Evolutionary conservation across 1,140 invertebrate genomes (phyloP).

Genomic region (Drosophila oshimai): DNA sequence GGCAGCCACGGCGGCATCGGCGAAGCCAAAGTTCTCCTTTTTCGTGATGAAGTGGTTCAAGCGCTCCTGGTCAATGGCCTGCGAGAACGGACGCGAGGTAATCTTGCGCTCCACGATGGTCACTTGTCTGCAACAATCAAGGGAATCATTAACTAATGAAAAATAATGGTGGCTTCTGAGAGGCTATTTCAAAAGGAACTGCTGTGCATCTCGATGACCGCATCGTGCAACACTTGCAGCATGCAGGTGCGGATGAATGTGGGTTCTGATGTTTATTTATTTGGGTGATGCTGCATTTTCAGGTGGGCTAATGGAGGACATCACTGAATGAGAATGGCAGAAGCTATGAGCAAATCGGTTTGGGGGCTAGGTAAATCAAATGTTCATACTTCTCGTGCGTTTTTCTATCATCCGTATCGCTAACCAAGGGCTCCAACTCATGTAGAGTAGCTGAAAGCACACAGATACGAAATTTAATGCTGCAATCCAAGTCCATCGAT

Average conservation of each 20-base stretch:
- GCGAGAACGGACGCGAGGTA: conserved; percentile 87
- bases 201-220: conserved; percentile 19
- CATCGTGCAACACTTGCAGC: conserved; percentile 41
- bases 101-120: conserved; percentile 77
- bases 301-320: conserved; percentile 39
- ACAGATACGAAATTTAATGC: conserved; percentile 71
- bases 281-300: conserved; percentile 23
- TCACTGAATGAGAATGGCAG: conserved; percentile 40
- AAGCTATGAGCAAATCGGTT: conserved; percentile 49
- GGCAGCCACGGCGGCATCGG: conserved; percentile 37
- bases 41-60: conserved; percentile 82
- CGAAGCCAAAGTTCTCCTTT: conserved; percentile 82
- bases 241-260: conserved; percentile 45
- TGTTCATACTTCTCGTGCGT: conserved; percentile 80
- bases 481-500: conserved; percentile 26
- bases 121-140: conserved; percentile 66
- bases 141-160: conserved; percentile 18
- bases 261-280: conserved; percentile 1
- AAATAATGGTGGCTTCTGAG: background rate
- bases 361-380: conserved; percentile 33
- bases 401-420: conserved; percentile 85
- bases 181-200: background rate
- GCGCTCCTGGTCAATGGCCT: conserved; percentile 88
- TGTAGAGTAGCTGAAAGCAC: conserved; percentile 82
- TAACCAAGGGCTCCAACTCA: conserved; percentile 91